Evolutionary conservation across 2,113 vertebrate genomes (phyloP).

Genomic region (Suncus etruscus): DNA sequence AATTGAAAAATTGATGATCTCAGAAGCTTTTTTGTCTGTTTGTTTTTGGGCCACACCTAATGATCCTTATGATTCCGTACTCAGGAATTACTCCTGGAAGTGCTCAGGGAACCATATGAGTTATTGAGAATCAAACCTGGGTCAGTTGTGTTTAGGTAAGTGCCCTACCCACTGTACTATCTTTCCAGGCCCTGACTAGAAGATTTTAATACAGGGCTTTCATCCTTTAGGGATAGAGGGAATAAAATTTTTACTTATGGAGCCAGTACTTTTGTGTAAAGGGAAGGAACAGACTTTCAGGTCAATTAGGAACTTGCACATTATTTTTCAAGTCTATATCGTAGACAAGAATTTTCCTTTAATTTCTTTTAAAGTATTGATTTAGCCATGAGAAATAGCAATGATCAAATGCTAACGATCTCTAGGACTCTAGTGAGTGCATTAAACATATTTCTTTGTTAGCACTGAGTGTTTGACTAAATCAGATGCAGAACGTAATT

Average conservation of each 20-base stretch:
- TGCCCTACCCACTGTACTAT: too few species aligned
- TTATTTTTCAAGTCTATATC: background rate
- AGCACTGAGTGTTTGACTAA: background rate
- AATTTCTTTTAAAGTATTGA: background rate
- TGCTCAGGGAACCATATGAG: too few species aligned
- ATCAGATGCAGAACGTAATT: background rate
- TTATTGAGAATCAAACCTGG: too few species aligned
- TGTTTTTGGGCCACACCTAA: too few species aligned
- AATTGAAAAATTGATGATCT: constrained; percentile 56
- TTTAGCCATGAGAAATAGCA: background rate
- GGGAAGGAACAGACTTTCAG: constrained; percentile 15
- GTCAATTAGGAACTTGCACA: background rate
- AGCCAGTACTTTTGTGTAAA: background rate
- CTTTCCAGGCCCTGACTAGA: background rate
- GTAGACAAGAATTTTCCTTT: background rate
- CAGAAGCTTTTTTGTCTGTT: too few species aligned
- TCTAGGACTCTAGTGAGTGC: background rate
- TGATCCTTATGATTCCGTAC: too few species aligned
- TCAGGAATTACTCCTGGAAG: too few species aligned
- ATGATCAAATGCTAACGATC: background rate
- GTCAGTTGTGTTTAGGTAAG: too few species aligned
- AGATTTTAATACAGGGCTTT: constrained; percentile 36
- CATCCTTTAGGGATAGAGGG: background rate
- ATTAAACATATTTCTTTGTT: background rate
- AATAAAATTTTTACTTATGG: background rate